These are phyloP conservation scores for Rhopalosiphum maidis DNA, from an alignment of 1,140 invertebrate genomes.

Conservation along the genomic window DNA sequence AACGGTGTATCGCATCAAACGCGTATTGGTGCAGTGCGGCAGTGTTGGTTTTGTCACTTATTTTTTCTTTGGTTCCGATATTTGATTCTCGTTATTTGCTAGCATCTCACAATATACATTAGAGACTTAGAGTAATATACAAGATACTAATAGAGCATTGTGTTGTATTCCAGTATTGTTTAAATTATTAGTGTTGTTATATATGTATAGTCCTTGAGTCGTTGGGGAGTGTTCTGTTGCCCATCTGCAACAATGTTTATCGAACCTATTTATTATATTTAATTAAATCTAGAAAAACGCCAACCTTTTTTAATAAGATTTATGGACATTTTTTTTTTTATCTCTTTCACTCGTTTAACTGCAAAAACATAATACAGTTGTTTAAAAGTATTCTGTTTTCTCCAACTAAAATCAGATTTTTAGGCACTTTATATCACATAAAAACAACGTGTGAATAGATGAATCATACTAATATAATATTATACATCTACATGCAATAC, in stretches of 20 bases:
- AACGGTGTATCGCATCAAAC: too few species aligned
- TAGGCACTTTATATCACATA: background rate
- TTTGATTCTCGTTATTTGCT: background rate
- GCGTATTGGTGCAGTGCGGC: too few species aligned
- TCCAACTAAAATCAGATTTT: background rate
- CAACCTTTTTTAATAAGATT: background rate
- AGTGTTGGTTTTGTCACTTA: background rate
- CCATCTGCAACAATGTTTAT: background rate
- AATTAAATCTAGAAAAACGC: constrained; percentile 11
- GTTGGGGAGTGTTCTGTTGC: background rate
- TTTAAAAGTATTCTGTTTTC: background rate
- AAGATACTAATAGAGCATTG: background rate
- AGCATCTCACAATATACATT: background rate
- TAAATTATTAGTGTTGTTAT: background rate
- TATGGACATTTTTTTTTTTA: background rate
- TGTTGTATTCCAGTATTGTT: background rate
- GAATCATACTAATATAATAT: background rate
- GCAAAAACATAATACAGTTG: background rate
- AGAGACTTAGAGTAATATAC: background rate
- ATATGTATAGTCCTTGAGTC: background rate
- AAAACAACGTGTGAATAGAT: background rate
- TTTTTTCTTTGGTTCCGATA: background rate
- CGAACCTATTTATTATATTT: background rate
- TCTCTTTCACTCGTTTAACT: background rate
- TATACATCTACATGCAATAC: background rate